Evolutionary conservation across 2,888 invertebrate genomes (phyloP), one percentile per base, ranked within the genome.

Genomic region (Icerya purchasi): DNA sequence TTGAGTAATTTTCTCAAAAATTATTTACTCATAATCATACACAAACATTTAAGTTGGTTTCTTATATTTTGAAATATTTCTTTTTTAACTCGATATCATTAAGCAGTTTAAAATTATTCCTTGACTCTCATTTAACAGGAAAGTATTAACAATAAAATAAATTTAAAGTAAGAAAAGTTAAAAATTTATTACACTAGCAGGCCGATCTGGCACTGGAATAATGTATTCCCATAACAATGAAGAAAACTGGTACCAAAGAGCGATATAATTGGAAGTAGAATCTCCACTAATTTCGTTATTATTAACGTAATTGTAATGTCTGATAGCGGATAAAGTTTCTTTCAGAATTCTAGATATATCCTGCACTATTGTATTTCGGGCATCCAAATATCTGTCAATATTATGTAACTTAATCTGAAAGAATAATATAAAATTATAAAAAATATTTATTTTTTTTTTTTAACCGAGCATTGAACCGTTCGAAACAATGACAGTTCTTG

Each of bases 221-320:
- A 90, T 78, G 66, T 86, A 86, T 63, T 84, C 81, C 24, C 91
- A 80, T 49, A 91, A 73, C 66, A 84, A 80, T 58, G 88, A 78
- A 14, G 86, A 84, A 49, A 94, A 73, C 71, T 93, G 94, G 72
- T 94, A 92, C 86, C 94, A 94, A 74, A 93, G 36, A 36, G 36
- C 36, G 5, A 14, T 8, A 36, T 36, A 36, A 36, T 14, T 36
- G 36, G 5, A 14, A 36, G 14, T 14, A 36, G 36, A 36, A 36
- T 8, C 14, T 8, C 36, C 36, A 14, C 36, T 14, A 5, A 36
- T 14, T 36, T 36, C 36, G 14, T 36, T 36, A 49, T 1, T 36
- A 49, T 56, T 14, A 25, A 25, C 49, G 19, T 18, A 20, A 57
- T 57, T 49, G 50, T 3, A 57, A 57, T 14, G 53, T 21, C 2